Conservation (phyloP, 1,140 invertebrate genomes). For the Bombus confusus region DNA sequence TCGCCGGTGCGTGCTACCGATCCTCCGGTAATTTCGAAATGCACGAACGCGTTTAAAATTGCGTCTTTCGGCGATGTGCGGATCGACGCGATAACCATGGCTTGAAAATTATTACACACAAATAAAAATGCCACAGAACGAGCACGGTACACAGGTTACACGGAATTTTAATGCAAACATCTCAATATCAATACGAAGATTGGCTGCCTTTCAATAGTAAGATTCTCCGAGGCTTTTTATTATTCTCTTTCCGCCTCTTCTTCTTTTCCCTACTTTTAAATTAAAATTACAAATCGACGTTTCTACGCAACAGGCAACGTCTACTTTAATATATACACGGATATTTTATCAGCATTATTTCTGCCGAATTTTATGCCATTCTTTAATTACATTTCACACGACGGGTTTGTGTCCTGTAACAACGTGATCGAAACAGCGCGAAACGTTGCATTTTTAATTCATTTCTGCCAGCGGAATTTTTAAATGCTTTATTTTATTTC, state of each 20-base stretch:
- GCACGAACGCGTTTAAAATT: constrained; percentile 46
- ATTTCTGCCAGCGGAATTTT: background rate
- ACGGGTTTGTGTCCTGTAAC: background rate
- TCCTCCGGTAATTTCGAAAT: constrained; percentile 36
- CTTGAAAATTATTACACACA: constrained; percentile 27
- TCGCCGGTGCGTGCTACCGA: constrained; percentile 12
- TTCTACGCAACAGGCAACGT: background rate
- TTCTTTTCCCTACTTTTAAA: background rate
- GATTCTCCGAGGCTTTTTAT: background rate
- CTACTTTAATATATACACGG: background rate
- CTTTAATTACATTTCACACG: background rate
- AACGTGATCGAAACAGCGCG: background rate
- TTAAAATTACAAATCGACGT: background rate
- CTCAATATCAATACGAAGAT: background rate
- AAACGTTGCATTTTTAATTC: constrained; percentile 3
- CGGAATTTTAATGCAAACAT: constrained; percentile 12
- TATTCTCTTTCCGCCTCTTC: background rate
- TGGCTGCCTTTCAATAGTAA: no score
- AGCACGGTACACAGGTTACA: background rate
- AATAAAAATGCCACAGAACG: constrained; percentile 5
- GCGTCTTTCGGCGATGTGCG: constrained; percentile 30
- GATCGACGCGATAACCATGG: constrained; percentile 6
- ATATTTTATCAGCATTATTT: background rate
- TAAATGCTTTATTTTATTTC: background rate
- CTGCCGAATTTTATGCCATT: no score